These are phyloP conservation scores for Dinoponera quadriceps DNA, from an alignment of 1,140 invertebrate genomes.

Conservation along the genomic window DNA sequence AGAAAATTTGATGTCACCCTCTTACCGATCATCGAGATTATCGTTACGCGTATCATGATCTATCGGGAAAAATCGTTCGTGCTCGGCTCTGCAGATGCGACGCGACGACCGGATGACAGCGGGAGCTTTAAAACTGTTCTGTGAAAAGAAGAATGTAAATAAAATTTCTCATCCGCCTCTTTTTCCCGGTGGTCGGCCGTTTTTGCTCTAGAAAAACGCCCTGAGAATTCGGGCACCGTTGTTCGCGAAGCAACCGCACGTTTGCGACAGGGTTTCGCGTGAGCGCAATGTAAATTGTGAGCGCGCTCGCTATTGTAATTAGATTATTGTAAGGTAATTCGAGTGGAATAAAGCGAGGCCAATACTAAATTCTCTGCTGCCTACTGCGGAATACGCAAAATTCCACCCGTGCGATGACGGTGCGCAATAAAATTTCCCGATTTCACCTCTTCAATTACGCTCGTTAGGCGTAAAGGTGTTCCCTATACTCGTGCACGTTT, in stretches of 20 bases:
- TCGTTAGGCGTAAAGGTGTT: constrained; percentile 7
- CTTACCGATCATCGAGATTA: constrained; percentile 27
- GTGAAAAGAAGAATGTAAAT: constrained; percentile 65
- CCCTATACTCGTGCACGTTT: constrained; percentile 4
- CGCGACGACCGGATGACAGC: background rate
- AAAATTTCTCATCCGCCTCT: constrained; percentile 54
- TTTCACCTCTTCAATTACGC: constrained; percentile 44
- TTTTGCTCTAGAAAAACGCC: no score
- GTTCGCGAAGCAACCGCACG: no score
- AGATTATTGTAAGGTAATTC: constrained; percentile 70
- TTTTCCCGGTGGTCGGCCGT: constrained; percentile 21
- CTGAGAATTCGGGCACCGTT: no score
- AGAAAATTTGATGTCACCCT: constrained; percentile 1
- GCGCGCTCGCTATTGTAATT: constrained; percentile 63
- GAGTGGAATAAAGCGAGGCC: constrained; percentile 67
- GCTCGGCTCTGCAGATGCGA: background rate
- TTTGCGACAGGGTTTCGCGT: constrained; percentile 23
- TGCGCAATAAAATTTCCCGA: constrained; percentile 25
- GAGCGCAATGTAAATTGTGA: constrained; percentile 58
- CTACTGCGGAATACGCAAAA: constrained; percentile 4
- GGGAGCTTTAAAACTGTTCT: background rate
- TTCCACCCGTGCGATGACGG: background rate
- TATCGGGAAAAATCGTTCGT: background rate
- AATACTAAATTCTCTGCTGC: constrained; percentile 38
- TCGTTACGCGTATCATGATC: constrained; percentile 13